Evolutionary conservation across 2,888 invertebrate species (phyloP).

Genomic region (Ochropacha duplaris): DNA sequence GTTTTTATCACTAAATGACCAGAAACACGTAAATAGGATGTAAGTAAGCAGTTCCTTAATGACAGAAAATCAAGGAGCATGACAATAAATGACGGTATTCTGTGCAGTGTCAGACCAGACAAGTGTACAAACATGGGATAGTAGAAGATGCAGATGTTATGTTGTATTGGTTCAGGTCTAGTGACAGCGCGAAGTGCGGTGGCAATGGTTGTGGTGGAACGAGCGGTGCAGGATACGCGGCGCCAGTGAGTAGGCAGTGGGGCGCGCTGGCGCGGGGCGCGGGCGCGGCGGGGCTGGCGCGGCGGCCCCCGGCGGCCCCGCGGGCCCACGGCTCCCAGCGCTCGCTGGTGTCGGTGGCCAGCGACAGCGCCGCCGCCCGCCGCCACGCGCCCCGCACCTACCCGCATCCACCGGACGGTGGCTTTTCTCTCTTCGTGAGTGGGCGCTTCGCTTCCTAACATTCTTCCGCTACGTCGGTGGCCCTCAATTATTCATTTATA

Average conservation of each 20-base stretch:
- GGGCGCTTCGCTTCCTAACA: constrained; percentile 81
- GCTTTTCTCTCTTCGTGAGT: constrained; percentile 82
- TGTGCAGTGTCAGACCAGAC: too few relatives aligned
- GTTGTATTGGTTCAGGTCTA: constrained; percentile 75
- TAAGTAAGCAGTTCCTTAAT: too few relatives aligned
- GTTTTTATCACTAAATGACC: too few relatives aligned
- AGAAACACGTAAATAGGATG: too few relatives aligned
- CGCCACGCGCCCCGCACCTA: constrained; percentile 67
- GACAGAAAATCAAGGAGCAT: too few relatives aligned
- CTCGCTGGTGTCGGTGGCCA: constrained; percentile 78
- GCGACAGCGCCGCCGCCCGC: constrained; percentile 76
- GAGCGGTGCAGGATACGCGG: constrained; percentile 56
- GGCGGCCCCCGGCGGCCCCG: constrained; percentile 57
- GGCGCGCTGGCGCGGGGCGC: constrained; percentile 42
- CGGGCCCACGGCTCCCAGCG: constrained; percentile 71
- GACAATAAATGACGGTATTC: too few relatives aligned
- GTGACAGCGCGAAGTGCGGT: constrained; percentile 86
- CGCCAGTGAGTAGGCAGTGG: constrained; percentile 12
- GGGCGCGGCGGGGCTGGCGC: constrained; percentile 45
- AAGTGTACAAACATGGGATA: constrained; percentile 8
- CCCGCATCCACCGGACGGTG: constrained; percentile 68
- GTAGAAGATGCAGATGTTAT: constrained; percentile 28
- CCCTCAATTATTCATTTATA: constrained; percentile 28
- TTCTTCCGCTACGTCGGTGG: constrained; percentile 38
- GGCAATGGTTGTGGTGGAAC: constrained; percentile 56